Evolutionary conservation across 1,140 invertebrate species (phyloP), one percentile per base, ranked within the genome.

Genomic region (Drosophila sp.): DNA sequence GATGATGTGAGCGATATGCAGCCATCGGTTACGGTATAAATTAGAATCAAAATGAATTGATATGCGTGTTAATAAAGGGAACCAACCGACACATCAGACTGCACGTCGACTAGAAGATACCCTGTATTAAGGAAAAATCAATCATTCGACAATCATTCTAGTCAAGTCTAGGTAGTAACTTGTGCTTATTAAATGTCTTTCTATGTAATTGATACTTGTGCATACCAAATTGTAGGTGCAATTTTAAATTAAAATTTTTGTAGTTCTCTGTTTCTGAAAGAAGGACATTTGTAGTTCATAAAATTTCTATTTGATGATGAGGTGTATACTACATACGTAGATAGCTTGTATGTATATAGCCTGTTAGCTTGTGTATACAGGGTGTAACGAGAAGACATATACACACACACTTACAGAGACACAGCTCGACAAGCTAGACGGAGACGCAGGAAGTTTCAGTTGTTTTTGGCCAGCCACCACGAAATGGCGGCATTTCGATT

Each of bases 11-110:
- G 83, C 83, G 83, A 87, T 87, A 87, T 87, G 83, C 83, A 89
- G 76, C 83, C 76, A 87, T 87, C 89, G 83, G 83, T 69, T 72
- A 83, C 83, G 83, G 83, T 80, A 87, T 87, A 87, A 87, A 87
- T 87, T 87, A 87, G 80, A 87, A 89, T 87, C 84, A 89, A 83
- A 89, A 83, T 89, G 83, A 87, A 87, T 87, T 87, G 84, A 87
- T 87, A 87, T 87, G 83, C 83, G 83, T 87, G 83, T 87, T 87
- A 87, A 87, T 87, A 87, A 87, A 89, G 76, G 57, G 38, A 70
- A 54, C 38, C 30, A 50, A 8, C 3, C 3, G 44, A 23, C 44
- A 8, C 8, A 2, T 8, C 25, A 50, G 7, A 50, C 23, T 11
- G 7, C 35, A 11, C 0, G 7, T 50, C 23, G 23, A 50, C 23